phyloP scores from a whole-genome alignment of 2,113 vertebrate genomes.

The Gambusia holbrooki region DNA sequence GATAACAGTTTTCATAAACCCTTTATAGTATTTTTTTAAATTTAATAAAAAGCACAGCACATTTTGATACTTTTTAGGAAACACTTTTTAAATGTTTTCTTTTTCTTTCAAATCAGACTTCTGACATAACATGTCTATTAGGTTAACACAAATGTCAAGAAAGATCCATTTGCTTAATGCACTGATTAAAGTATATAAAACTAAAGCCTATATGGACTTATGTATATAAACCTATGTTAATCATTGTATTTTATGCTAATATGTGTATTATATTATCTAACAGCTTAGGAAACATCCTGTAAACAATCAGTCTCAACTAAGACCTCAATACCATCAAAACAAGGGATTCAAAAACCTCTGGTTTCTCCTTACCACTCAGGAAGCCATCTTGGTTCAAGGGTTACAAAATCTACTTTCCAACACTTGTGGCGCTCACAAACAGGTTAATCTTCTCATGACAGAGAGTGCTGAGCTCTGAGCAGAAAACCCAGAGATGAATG shows the following conservation, averaged over 20 bases:
- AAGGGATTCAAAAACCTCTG: background rate
- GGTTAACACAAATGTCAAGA: too few species aligned
- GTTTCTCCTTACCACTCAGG: background rate
- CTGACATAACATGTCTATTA: too few species aligned
- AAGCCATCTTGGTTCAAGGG: background rate
- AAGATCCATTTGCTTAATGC: too few species aligned
- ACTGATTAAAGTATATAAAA: too few species aligned
- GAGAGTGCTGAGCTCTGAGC: background rate
- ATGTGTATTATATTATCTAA: background rate
- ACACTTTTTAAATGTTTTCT: too few species aligned
- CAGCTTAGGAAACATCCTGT: background rate
- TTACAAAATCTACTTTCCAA: background rate
- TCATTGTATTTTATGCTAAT: background rate
- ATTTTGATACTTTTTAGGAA: too few species aligned
- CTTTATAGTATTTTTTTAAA: slow-evolving; percentile 16
- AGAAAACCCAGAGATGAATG: background rate
- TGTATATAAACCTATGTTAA: background rate
- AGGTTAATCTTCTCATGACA: background rate
- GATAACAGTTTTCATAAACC: slow-evolving; percentile 48
- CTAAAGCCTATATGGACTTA: too few species aligned
- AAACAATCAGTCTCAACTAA: background rate
- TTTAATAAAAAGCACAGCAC: background rate
- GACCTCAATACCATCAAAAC: background rate
- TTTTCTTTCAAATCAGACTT: too few species aligned
- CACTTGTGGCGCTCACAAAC: background rate